Conservation (phyloP, 2,797 vertebrate genomes). For the Pseudochirops cupreus region DNA sequence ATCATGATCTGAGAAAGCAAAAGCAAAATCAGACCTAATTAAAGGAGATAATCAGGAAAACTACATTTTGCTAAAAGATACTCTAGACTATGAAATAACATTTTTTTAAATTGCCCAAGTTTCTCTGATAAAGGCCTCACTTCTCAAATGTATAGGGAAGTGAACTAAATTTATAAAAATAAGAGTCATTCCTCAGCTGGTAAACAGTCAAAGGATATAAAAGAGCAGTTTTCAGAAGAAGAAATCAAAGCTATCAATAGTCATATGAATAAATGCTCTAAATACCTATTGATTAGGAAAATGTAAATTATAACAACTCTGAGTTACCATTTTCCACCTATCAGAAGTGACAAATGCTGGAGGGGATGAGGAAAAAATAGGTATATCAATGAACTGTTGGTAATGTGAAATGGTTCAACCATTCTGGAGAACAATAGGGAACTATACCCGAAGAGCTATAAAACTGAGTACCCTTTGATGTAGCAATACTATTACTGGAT, state of each 20-base stretch:
- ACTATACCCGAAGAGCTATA: background rate
- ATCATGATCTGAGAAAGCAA: background rate
- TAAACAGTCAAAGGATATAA: background rate
- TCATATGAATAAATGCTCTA: background rate
- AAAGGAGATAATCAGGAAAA: background rate
- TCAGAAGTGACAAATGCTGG: background rate
- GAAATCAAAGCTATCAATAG: background rate
- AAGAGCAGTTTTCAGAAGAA: background rate
- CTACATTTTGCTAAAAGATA: background rate
- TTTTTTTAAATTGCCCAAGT: background rate
- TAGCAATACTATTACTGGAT: background rate
- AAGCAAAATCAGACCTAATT: background rate
- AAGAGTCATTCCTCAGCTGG: background rate
- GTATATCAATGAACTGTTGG: background rate
- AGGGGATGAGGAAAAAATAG: background rate
- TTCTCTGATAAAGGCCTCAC: background rate
- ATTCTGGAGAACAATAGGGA: background rate
- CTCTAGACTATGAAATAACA: background rate
- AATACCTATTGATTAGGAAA: background rate
- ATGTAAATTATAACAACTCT: background rate
- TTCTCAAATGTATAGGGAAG: background rate
- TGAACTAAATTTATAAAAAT: background rate
- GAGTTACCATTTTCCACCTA: background rate
- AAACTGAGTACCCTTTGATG: background rate
- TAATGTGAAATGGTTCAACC: background rate